phyloP scores from a whole-genome alignment of 2,113 vertebrate species.

The Hylia prasina region DNA sequence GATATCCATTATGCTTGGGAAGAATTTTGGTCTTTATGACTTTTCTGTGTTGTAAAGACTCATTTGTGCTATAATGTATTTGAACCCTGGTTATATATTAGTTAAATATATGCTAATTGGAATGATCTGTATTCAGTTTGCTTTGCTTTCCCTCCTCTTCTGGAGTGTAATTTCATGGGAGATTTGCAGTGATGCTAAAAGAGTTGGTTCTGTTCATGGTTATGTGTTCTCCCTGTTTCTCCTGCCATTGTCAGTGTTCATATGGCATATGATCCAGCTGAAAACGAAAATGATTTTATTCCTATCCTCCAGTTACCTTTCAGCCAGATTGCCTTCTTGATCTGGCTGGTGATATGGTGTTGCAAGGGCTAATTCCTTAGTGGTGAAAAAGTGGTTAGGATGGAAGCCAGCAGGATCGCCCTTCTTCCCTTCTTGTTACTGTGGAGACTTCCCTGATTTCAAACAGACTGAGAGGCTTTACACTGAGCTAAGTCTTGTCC shows the following conservation, averaged over 20 bases:
- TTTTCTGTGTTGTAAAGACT: neutral
- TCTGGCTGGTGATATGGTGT: neutral
- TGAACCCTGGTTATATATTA: neutral
- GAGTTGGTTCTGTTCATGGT: neutral
- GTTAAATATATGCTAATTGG: neutral
- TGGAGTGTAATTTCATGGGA: neutral
- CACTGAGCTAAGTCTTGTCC: neutral
- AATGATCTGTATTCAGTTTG: neutral
- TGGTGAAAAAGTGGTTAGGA: neutral
- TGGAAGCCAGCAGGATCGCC: rapidly evolving
- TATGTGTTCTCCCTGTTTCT: neutral
- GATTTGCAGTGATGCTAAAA: neutral
- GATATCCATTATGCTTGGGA: neutral
- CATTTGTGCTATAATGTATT: neutral
- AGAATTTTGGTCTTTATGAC: neutral
- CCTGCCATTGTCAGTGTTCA: neutral
- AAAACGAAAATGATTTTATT: neutral
- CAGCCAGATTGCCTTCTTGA: neutral
- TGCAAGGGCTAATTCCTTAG: neutral
- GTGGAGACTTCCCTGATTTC: neutral
- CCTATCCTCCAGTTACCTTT: neutral
- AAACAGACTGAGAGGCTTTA: neutral
- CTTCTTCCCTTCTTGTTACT: neutral
- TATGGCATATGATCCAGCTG: neutral
- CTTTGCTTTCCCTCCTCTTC: neutral